Evolutionary conservation across 2,797 vertebrate species (phyloP), one percentile per base, ranked within the genome.

Genomic region (Hydrocynus forskahlii): DNA sequence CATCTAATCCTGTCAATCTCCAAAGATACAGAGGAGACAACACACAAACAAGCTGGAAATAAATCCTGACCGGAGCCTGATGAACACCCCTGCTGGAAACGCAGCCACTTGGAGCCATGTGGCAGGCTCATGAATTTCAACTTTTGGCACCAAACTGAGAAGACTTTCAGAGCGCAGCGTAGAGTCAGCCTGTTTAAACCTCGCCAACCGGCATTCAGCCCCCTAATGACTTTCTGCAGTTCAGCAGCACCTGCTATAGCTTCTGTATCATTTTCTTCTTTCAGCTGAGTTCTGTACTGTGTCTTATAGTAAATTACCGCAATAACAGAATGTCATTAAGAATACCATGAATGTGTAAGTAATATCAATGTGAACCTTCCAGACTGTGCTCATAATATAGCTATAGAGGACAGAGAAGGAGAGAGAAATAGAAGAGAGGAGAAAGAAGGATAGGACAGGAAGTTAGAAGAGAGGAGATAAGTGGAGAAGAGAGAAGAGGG

Each of bases 171-270:
- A 73, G 63, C 67, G 29, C 55, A 71, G 55, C 17, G 7, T 29
- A 64, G 60, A 83, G 17, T 75, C 67, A 76, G 76, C 68, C 82
- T 76, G 82, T 76, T 77, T 68, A 72, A 67, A 80, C 71, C 54
- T 10, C 16, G 57, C 73, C 45, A 74, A 67, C 45, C 60, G 23
- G 63, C 67, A 80, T 57, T 73, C 63, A 38, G 74, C 52, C 71
- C 64, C 38, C 52, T 73, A 50, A 76, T 80, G 43, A 70, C 55
- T 76, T 40, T 50, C 40, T 73, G 40, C 62, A 77, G 75, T 62
- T 80, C 69, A 76, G 63, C 72, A 75, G 55, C 50, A 71, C 17
- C 40, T 45, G 43, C 76, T 70, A 17, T 38, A 43, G 21, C 29
- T 38, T 48, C 62, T 23, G 9, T 6, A 13, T 13, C 13, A 4